Conservation (phyloP, 2,113 vertebrate genomes). For the Festucalex cinctus region DNA sequence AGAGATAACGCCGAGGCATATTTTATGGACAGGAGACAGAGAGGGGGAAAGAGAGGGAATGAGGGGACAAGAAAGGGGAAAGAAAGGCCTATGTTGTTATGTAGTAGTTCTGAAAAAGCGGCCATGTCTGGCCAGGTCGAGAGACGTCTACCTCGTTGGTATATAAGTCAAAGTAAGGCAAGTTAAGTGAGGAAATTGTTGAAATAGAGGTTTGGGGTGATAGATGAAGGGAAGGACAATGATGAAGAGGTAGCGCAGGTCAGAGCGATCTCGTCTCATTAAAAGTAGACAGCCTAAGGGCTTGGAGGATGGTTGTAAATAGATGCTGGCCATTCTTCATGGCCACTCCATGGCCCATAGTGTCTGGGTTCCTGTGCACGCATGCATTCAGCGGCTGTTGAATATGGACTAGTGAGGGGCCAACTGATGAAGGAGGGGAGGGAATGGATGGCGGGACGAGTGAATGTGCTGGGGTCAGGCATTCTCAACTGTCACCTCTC, state of each 20-base stretch:
- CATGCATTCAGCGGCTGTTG: constrained; percentile 43
- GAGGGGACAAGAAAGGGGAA: constrained; percentile 38
- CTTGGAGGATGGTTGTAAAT: constrained; percentile 29
- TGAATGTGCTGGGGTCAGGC: constrained; percentile 62
- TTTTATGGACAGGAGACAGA: constrained; percentile 79
- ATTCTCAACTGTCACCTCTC: constrained; percentile 60
- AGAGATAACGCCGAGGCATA: constrained; percentile 73
- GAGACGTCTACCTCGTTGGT: constrained; percentile 70
- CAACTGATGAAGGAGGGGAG: constrained; percentile 30
- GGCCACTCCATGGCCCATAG: constrained; percentile 48
- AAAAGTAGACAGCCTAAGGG: constrained; percentile 52
- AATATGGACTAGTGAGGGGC: constrained; percentile 59
- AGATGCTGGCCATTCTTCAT: constrained; percentile 50
- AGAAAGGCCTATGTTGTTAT: constrained; percentile 52
- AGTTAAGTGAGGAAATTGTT: constrained; percentile 70
- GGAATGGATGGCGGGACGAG: constrained; percentile 36
- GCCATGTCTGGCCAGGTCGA: constrained; percentile 72
- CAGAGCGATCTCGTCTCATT: constrained; percentile 49
- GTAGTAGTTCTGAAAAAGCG: constrained; percentile 39
- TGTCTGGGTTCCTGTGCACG: constrained; percentile 45
- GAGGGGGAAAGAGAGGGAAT: constrained; percentile 21
- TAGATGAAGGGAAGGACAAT: constrained; percentile 29
- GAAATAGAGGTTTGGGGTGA: constrained; percentile 52
- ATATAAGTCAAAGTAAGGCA: constrained; percentile 80
- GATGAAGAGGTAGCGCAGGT: constrained; percentile 39